Percentiles rank a stretch among this genome's conserved stretches.
phyloP scores from a whole-genome alignment of 37 sponge, comb jelly and placozoan species.

The Diacarnus erythraeanus region DNA sequence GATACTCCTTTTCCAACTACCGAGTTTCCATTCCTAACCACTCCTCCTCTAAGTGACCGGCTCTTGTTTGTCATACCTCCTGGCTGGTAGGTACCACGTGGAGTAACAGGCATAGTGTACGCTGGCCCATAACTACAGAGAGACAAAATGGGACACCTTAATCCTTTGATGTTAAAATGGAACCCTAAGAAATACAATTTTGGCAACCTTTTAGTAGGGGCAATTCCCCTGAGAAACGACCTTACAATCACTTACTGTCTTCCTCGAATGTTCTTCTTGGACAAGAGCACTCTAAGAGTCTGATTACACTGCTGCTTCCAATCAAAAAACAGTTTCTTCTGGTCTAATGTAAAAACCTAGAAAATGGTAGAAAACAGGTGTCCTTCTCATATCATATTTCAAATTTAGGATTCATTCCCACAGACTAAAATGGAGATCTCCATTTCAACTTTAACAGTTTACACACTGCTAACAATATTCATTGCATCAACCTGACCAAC shows the following conservation, averaged over 20 bases:
- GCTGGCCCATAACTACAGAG: conserved; percentile 14
- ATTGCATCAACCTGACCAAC: too few species aligned
- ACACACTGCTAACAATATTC: background rate
- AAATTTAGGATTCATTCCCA: too few species aligned
- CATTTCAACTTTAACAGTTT: background rate
- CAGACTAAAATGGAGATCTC: too few species aligned
- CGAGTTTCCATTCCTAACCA: conserved; percentile 11
- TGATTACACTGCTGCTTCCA: conserved; percentile 82
- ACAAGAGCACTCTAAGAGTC: conserved; percentile 48
- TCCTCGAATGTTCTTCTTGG: conserved; percentile 34
- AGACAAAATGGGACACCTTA: background rate
- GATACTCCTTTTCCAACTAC: conserved; percentile 5
- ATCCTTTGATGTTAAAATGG: background rate
- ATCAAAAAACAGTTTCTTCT: conserved; percentile 65
- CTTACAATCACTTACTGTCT: conserved; percentile 40
- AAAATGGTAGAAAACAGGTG: too few species aligned
- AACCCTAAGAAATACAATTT: too few species aligned
- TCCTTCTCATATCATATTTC: too few species aligned
- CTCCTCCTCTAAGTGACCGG: conserved; percentile 17
- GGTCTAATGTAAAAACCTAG: conserved; percentile 74
- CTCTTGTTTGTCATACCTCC: conserved; percentile 7
- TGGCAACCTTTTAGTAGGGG: background rate
- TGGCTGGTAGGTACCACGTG: background rate
- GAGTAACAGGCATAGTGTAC: conserved; percentile 12
- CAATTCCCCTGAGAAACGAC: background rate